Evolutionary conservation across 2,888 invertebrate genomes (phyloP), one percentile per base, ranked within the genome.

Genomic region (Sturmia bella): DNA sequence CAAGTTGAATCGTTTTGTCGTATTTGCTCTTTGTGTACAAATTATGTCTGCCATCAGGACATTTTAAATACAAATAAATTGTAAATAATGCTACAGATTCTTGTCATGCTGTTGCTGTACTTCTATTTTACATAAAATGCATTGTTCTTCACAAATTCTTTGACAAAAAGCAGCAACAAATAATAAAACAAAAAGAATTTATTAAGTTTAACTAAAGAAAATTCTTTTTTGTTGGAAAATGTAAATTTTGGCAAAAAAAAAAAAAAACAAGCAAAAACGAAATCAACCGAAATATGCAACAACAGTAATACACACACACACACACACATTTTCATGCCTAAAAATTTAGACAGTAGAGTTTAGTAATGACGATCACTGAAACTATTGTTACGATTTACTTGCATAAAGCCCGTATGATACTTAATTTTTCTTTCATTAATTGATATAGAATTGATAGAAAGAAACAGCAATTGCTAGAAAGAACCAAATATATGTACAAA

Each of bases 81-180:
- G 43, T 69, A 69, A 69, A 54, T 57, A 69, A 45, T 32, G 21
- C 45, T 43, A 57, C 19, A 37, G 37, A 57, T 45, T 57, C 45
- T 69, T 69, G 45, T 45, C 37, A 57, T 19, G 43, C 19, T 56
- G 69, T 56, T 69, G 56, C n/a, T 56, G 32, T 57, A 57, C 19
- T 32, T 69, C 69, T 21, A 57, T 45, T 68, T 45, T 69, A 69
- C 56, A 57, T 57, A 45, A 69, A 57, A 43, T 45, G 43, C 45
- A 57, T 69, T 57, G 69, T 69, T 57, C 21, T 57, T 57, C 45
- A 69, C 19, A 57, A 69, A 57, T 57, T 57, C 56, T 45, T 56
- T 32, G 57, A 45, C 37, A 68, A 43, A 24, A 50, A 57, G 17
- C 50, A 43, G 41, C 15, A 68, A 50, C 15, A 68, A 66, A 52